Conservation (phyloP, 1,140 invertebrate genomes). For the Trichogramma pretiosum region DNA sequence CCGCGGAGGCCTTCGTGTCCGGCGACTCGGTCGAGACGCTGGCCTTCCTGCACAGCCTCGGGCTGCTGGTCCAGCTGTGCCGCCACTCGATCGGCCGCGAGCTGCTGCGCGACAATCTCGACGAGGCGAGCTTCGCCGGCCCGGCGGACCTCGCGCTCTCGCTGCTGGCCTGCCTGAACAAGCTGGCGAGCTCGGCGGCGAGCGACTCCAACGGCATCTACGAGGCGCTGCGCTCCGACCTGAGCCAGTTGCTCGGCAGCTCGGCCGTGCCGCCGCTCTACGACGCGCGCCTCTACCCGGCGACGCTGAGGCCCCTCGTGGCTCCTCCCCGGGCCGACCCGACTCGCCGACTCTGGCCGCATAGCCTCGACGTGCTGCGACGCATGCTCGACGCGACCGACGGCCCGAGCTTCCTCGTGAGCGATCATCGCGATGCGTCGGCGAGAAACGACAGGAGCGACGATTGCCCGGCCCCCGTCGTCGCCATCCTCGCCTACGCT, state of each 20-base stretch:
- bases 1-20: slow-evolving; percentile 33
- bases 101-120: slow-evolving; percentile 26
- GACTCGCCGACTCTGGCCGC: slow-evolving; percentile 33
- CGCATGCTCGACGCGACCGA: slow-evolving; percentile 35
- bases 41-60: slow-evolving; percentile 37
- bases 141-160: slow-evolving; percentile 32
- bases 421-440: slow-evolving; percentile 23
- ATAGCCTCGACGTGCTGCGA: slow-evolving; percentile 32
- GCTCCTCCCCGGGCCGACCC: no score
- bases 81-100: slow-evolving; percentile 27
- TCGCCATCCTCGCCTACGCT: slow-evolving; percentile 27
- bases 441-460: background rate
- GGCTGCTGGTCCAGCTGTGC: slow-evolving; percentile 32
- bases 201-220: slow-evolving; percentile 31
- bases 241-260: slow-evolving; percentile 29
- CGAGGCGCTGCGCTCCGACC: slow-evolving; percentile 26
- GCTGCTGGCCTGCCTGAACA: slow-evolving; percentile 30
- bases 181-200: slow-evolving; percentile 25
- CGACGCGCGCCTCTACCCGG: slow-evolving; percentile 32
- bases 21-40: slow-evolving; percentile 36
- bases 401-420: slow-evolving; percentile 31
- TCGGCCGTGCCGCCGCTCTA: slow-evolving; percentile 26
- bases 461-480: slow-evolving; percentile 29
- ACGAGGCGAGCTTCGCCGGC: slow-evolving; percentile 25
- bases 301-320: slow-evolving; percentile 30